Conservation (phyloP, 2,113 vertebrate species). For the Mionectes macconnelli region DNA sequence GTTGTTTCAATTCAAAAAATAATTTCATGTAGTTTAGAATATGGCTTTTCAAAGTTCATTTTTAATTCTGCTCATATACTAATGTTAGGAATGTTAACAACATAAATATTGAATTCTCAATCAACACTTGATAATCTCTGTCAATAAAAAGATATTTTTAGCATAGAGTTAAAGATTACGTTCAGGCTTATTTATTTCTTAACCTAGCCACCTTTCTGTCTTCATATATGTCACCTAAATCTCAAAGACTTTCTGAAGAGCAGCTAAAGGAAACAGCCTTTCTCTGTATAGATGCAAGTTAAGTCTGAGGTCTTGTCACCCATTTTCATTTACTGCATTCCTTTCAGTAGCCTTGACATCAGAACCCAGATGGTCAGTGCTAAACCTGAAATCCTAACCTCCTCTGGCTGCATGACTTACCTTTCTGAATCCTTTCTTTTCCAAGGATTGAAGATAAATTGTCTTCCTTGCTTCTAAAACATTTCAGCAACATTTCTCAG, state of each 20-base stretch:
- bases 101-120: background rate
- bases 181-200: background rate
- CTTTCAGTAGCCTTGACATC: background rate
- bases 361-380: background rate
- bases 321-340: background rate
- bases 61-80: background rate
- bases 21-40: background rate
- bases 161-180: background rate
- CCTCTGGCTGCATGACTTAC: background rate
- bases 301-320: background rate
- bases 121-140: background rate
- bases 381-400: background rate
- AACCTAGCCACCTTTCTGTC: background rate
- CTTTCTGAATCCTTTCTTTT: background rate
- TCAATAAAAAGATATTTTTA: background rate
- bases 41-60: background rate
- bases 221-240: background rate
- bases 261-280: background rate
- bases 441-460: background rate
- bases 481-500: background rate
- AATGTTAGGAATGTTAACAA: background rate
- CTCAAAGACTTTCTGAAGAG: background rate
- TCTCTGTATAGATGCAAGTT: background rate
- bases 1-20: background rate
- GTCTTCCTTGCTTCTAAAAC: background rate